A percentile compares a stretch with the other conserved stretches of the same genome.
Evolutionary conservation across 2,888 invertebrate species (phyloP).

Genomic region (Uropetala carovei): DNA sequence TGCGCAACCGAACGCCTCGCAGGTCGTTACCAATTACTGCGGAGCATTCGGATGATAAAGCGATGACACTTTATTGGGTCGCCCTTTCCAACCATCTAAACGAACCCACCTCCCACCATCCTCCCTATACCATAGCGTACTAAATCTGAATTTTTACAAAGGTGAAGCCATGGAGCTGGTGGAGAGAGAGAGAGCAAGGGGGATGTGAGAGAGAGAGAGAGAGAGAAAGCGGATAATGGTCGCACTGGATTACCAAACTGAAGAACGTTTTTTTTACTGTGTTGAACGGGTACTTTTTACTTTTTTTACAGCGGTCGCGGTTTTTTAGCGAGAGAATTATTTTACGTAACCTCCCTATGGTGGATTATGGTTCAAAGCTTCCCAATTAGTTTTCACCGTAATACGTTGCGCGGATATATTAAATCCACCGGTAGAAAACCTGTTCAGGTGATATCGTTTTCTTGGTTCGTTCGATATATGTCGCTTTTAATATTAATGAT

Average conservation of each 20-base stretch:
- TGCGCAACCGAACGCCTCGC: conserved; percentile 53
- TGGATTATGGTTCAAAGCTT: too few relatives aligned
- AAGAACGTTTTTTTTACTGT: conserved; percentile 7
- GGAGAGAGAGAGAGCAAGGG: neutral
- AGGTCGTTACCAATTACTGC: conserved; percentile 62
- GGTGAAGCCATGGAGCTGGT: neutral
- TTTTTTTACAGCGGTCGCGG: too few relatives aligned
- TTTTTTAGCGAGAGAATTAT: too few relatives aligned
- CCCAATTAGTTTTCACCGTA: too few relatives aligned
- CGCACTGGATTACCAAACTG: conserved; percentile 30
- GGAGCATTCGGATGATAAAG: conserved; percentile 61
- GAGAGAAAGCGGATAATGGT: neutral
- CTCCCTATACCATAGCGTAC: neutral
- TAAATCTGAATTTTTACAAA: conserved; percentile 34
- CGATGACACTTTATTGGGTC: conserved; percentile 62
- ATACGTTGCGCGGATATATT: too few relatives aligned
- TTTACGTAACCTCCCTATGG: too few relatives aligned
- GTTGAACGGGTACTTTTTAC: neutral
- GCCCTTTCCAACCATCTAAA: conserved; percentile 35
- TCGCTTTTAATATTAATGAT: too few relatives aligned
- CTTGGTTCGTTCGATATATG: too few relatives aligned
- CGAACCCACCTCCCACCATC: neutral
- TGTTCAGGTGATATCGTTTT: too few relatives aligned
- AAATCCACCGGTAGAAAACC: too few relatives aligned
- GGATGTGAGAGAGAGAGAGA: neutral